A percentile compares a stretch with the other conserved stretches of the same genome.
Evolutionary conservation across 2,888 invertebrate species (phyloP).

Genomic region (Nesidiocoris tenuis): DNA sequence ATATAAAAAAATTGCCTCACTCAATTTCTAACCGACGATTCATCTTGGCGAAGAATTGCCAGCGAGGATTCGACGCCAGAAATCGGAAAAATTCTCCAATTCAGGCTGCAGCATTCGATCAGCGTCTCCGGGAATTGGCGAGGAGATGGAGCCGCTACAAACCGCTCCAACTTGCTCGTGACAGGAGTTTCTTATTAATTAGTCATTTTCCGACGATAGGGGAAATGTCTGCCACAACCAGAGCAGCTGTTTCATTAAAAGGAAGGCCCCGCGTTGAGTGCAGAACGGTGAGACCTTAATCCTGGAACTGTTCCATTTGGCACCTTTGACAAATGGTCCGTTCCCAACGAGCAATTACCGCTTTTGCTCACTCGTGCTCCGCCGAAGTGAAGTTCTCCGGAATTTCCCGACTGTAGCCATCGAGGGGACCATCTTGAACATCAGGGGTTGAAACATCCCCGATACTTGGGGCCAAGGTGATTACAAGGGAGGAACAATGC

Average conservation of each 20-base stretch:
- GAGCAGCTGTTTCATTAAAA: constrained; percentile 31
- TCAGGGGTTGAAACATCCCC: neutral
- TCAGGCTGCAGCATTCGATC: too few species aligned
- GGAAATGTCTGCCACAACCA: neutral
- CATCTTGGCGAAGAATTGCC: too few species aligned
- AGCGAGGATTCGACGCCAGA: too few species aligned
- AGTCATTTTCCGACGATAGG: constrained; percentile 22
- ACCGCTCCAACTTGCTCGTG: neutral
- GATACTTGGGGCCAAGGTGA: neutral
- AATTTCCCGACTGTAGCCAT: neutral
- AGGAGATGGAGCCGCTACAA: too few species aligned
- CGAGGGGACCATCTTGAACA: neutral
- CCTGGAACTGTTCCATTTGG: constrained; percentile 26
- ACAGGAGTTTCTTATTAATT: constrained; percentile 25
- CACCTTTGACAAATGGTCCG: constrained; percentile 40
- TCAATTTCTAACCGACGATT: too few species aligned
- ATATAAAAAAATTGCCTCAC: too few species aligned
- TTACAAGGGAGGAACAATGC: neutral
- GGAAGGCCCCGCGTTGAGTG: neutral
- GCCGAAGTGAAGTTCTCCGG: neutral
- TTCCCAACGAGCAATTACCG: constrained; percentile 21
- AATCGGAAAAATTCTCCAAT: too few species aligned
- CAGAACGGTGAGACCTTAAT: constrained; percentile 21
- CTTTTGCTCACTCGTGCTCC: neutral
- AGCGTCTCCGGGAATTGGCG: too few species aligned